Percentiles rank a stretch among this genome's conserved stretches.
These are phyloP conservation scores for Tenualosa thibaudeaui DNA, from an alignment of 2,797 vertebrate genomes.

Conservation along the genomic window DNA sequence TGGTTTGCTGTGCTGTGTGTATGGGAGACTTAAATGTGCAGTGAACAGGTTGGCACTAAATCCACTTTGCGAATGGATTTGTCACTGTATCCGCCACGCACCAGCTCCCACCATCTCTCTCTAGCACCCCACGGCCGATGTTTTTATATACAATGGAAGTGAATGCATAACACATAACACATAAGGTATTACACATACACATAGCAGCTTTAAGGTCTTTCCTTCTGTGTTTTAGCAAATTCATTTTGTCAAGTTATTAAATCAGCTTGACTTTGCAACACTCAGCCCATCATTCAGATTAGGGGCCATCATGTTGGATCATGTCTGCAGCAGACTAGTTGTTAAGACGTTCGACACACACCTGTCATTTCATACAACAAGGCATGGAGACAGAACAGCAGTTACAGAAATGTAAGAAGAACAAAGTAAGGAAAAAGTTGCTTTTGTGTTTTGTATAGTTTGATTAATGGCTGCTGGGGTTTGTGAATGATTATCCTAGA, in stretches of 20 bases:
- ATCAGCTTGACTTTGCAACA: no score
- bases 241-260: no score
- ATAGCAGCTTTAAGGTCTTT: no score
- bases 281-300: no score
- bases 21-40: neutral
- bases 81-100: slow-evolving; percentile 52
- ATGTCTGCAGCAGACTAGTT: neutral
- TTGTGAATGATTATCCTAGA: slow-evolving; percentile 46
- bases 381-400: neutral
- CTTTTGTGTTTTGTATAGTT: slow-evolving; percentile 55
- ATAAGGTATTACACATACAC: no score
- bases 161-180: no score
- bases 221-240: no score
- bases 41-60: slow-evolving; percentile 37
- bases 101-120: neutral
- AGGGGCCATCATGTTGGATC: neutral
- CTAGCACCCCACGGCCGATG: neutral
- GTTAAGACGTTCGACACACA: neutral
- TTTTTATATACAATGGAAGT: no score
- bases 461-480: slow-evolving; percentile 58
- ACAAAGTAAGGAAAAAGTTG: neutral
- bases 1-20: neutral
- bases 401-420: neutral
- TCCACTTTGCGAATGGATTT: slow-evolving; percentile 62
- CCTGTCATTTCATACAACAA: neutral